phyloP scores from a whole-genome alignment of 1,140 invertebrate species.

The Brachystomella parvula region DNA sequence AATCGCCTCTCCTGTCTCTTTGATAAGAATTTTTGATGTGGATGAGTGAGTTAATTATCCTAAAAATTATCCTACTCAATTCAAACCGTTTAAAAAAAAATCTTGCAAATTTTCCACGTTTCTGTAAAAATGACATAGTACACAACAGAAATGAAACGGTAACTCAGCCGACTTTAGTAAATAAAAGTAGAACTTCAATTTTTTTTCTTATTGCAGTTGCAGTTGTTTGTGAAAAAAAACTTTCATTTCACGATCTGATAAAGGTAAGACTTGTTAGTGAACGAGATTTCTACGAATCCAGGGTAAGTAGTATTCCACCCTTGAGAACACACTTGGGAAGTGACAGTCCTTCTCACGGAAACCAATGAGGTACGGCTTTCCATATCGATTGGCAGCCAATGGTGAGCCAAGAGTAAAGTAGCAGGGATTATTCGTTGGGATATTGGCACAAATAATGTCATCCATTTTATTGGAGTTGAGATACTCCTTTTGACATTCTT shows the following conservation, averaged over 20 bases:
- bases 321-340: conserved; percentile 20
- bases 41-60: too few relatives aligned
- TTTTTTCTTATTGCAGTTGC: too few relatives aligned
- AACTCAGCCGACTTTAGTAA: conserved; percentile 5
- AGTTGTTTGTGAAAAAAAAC: too few relatives aligned
- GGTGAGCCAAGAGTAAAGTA: conserved; percentile 3
- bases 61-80: too few relatives aligned
- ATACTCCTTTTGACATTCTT: conserved; percentile 15
- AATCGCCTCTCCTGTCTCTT: too few relatives aligned
- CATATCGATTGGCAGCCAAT: not conserved
- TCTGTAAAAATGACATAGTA: too few relatives aligned
- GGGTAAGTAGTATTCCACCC: conserved; percentile 15
- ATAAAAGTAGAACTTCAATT: not conserved
- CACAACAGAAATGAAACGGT: too few relatives aligned
- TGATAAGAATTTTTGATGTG: too few relatives aligned
- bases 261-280: conserved; percentile 5
- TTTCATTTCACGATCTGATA: not conserved
- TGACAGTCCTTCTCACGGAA: conserved; percentile 9
- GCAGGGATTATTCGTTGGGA: not conserved
- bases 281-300: conserved; percentile 25
- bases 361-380: not conserved
- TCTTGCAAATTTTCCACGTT: too few relatives aligned
- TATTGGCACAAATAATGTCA: conserved; percentile 8
- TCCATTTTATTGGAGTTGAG: conserved; percentile 13
- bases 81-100: too few relatives aligned